A percentile compares a stretch with the other conserved stretches of the same genome.
Conservation (phyloP, 2,888 invertebrate genomes). For the Syritta pipiens region DNA sequence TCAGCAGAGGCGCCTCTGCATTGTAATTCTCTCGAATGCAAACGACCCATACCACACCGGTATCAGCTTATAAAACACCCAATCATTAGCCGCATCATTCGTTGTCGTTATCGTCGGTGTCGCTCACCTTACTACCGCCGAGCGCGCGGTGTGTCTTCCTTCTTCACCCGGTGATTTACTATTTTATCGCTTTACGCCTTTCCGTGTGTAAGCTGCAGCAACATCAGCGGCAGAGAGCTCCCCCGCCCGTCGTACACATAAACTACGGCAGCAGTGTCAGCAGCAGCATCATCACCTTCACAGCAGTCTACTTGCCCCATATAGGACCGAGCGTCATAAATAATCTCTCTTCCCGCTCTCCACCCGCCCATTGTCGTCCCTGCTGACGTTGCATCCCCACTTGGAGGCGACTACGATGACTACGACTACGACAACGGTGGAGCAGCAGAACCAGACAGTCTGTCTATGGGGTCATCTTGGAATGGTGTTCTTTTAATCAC, state of each 20-base stretch:
- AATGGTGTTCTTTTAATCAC: conserved; percentile 66
- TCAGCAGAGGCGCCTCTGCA: conserved; percentile 18
- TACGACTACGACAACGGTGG: conserved; percentile 7
- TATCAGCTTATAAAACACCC: conserved; percentile 65
- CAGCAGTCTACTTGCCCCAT: conserved; percentile 68
- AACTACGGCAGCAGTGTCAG: conserved; percentile 47
- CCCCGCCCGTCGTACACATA: conserved; percentile 3
- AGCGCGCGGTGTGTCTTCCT: conserved; percentile 12
- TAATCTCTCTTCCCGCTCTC: conserved; percentile 38
- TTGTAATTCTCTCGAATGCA: conserved; percentile 34
- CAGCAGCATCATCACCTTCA: conserved; percentile 64
- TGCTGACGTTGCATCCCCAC: conserved; percentile 12
- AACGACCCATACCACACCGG: conserved; percentile 54
- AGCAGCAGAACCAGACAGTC: conserved; percentile 59
- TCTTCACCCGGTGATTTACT: conserved; percentile 65
- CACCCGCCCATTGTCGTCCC: neutral
- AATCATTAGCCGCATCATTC: conserved; percentile 68
- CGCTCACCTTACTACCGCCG: conserved; percentile 45
- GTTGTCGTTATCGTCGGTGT: conserved; percentile 58
- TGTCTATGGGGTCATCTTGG: conserved; percentile 69
- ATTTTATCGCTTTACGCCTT: conserved; percentile 35
- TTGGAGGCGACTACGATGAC: conserved; percentile 24
- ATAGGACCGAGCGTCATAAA: conserved; percentile 60
- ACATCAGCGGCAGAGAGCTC: neutral
- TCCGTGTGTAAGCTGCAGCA: conserved; percentile 10